Evolutionary conservation across 1,140 invertebrate genomes (phyloP).

Genomic region (Conus betulinus): DNA sequence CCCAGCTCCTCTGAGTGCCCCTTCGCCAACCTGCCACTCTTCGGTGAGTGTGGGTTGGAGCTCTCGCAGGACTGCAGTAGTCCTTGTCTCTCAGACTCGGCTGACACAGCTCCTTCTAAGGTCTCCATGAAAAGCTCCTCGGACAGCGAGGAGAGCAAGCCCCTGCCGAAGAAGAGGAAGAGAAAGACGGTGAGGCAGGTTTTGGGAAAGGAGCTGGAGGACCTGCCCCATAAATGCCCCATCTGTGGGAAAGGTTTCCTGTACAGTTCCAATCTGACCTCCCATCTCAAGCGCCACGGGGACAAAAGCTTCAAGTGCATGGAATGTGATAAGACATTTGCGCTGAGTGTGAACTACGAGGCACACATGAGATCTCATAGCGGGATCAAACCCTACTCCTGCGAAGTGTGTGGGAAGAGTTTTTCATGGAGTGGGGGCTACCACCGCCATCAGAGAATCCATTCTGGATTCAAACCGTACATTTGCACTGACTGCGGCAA

Average conservation of each 20-base stretch:
- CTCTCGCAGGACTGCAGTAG: slow-evolving; percentile 19
- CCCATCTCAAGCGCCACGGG: slow-evolving; percentile 22
- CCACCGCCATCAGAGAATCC: slow-evolving; percentile 55
- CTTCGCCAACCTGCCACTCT: slow-evolving; percentile 27
- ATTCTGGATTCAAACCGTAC: slow-evolving; percentile 65
- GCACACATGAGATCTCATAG: slow-evolving; percentile 28
- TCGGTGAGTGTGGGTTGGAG: slow-evolving; percentile 21
- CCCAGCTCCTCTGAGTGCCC: slow-evolving; percentile 27
- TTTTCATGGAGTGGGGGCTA: slow-evolving; percentile 33
- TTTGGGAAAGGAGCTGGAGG: not conserved
- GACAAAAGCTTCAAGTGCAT: slow-evolving; percentile 35
- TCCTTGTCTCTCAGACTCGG: not conserved
- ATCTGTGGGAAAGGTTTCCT: slow-evolving; percentile 26
- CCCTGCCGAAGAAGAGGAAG: slow-evolving; percentile 17
- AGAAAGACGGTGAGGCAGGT: not conserved
- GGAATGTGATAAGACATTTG: slow-evolving; percentile 35
- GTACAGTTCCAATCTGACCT: slow-evolving; percentile 18
- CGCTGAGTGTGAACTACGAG: slow-evolving; percentile 7
- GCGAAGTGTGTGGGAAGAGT: slow-evolving; percentile 33
- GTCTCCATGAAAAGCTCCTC: not conserved
- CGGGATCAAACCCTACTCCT: slow-evolving; percentile 33
- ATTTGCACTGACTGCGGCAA: slow-evolving; percentile 63
- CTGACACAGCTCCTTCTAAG: not conserved
- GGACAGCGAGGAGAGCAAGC: slow-evolving; percentile 8
- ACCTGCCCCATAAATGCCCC: slow-evolving; percentile 3